A percentile compares a stretch with the other conserved stretches of the same genome.
Evolutionary conservation across 1,140 invertebrate genomes (phyloP).

Genomic region (Trialeurodes vaporariorum): DNA sequence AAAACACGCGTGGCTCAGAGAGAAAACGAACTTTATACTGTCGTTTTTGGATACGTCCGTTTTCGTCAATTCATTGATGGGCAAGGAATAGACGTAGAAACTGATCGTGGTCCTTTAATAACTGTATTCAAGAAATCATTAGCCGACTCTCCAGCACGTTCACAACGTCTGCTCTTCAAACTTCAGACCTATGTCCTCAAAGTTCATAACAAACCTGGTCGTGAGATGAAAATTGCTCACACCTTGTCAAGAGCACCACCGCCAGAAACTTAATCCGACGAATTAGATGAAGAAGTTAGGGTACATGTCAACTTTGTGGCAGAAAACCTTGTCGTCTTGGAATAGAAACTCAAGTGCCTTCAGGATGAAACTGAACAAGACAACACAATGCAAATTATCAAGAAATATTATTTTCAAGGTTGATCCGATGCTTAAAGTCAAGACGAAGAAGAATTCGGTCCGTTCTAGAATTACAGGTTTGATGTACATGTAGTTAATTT

Average conservation of each 20-base stretch:
- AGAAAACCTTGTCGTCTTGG: slow-evolving; percentile 12
- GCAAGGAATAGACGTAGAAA: slow-evolving; percentile 29
- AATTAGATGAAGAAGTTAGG: slow-evolving; percentile 17
- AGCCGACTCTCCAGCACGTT: slow-evolving; percentile 28
- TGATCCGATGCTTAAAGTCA: slow-evolving; percentile 29
- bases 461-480: slow-evolving; percentile 28
- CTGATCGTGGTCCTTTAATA: slow-evolving; percentile 35
- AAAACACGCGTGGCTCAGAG: slow-evolving; percentile 35
- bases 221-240: not conserved
- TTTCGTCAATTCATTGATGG: slow-evolving; percentile 32
- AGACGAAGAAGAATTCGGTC: slow-evolving; percentile 16
- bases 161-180: slow-evolving; percentile 34
- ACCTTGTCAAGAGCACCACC: slow-evolving; percentile 10
- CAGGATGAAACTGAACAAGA: slow-evolving; percentile 27
- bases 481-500: slow-evolving; percentile 29
- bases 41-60: slow-evolving; percentile 27
- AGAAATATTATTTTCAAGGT: slow-evolving; percentile 6
- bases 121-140: slow-evolving; percentile 34
- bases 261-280: slow-evolving; percentile 21
- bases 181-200: slow-evolving; percentile 34
- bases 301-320: slow-evolving; percentile 4
- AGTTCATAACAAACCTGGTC: slow-evolving; percentile 16
- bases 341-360: slow-evolving; percentile 24
- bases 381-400: slow-evolving; percentile 15
- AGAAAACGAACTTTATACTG: slow-evolving; percentile 34